Evolutionary conservation across 2,888 invertebrate genomes (phyloP), one percentile per base, ranked within the genome.

Genomic region (Scaptodrosophila latifasciaeformis): DNA sequence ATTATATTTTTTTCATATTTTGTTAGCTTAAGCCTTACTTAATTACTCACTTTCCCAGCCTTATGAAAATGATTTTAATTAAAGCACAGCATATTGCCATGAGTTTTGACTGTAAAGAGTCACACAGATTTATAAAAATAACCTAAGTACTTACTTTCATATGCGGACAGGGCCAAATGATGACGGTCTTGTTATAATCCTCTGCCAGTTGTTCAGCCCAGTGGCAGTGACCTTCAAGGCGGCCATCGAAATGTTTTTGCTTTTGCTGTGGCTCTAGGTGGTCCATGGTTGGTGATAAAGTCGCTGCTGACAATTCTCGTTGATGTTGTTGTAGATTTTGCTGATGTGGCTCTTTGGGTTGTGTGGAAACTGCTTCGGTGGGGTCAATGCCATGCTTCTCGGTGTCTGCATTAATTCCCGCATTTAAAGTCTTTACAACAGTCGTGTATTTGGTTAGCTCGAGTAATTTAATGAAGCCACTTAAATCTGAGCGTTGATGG

Each of bases 71-170:
- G n/a, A n/a, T n/a, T n/a, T n/a, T n/a, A n/a, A n/a, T n/a, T n/a
- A n/a, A n/a, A n/a, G n/a, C n/a, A n/a, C n/a, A n/a, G n/a, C n/a
- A n/a, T n/a, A n/a, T n/a, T n/a, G n/a, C n/a, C n/a, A n/a, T n/a
- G n/a, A n/a, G n/a, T n/a, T n/a, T n/a, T n/a, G n/a, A n/a, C n/a
- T n/a, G n/a, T n/a, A n/a, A n/a, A n/a, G n/a, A n/a, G n/a, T n/a
- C n/a, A n/a, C n/a, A n/a, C n/a, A n/a, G n/a, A n/a, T n/a, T n/a
- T n/a, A n/a, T n/a, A n/a, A n/a, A n/a, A n/a, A n/a, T n/a, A n/a
- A n/a, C n/a, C n/a, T n/a, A n/a, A n/a, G 40, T 67, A 82, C 86
- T 85, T 67, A 86, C 86, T 78, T 84, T 86, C 83, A 86, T 86
- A 58, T 71, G 79, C 29, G 85, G 84, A 70, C 86, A 86, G 48